Percentiles rank a stretch among this genome's conserved stretches.
phyloP scores from a whole-genome alignment of 2,113 vertebrate genomes.

The Neolamprologus modestus region DNA sequence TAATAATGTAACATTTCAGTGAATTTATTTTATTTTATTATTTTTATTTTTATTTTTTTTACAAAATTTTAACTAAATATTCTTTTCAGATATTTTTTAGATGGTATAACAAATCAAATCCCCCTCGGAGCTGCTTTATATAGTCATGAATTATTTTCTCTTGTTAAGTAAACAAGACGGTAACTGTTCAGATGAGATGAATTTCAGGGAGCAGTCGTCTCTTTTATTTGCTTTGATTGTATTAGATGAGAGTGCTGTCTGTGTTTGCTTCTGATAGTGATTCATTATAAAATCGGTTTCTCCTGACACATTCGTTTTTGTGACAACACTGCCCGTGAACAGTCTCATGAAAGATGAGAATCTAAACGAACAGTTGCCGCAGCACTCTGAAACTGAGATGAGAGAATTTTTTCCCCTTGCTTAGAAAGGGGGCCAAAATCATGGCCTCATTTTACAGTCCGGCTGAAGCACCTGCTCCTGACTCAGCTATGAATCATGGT shows the following conservation, averaged over 20 bases:
- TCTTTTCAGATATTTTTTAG: neutral
- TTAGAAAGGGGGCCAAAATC: neutral
- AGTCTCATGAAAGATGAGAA: neutral
- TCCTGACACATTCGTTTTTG: neutral
- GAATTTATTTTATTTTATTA: neutral
- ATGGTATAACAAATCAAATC: neutral
- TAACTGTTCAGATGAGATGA: neutral
- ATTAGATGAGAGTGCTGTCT: neutral
- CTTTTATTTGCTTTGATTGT: neutral
- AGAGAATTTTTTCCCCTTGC: neutral
- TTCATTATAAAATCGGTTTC: neutral
- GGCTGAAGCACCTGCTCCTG: conserved; percentile 41
- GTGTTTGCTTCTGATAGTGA: neutral
- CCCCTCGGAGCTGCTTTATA: neutral
- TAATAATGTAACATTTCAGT: neutral
- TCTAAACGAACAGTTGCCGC: neutral
- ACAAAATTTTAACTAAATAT: neutral
- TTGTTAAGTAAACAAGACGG: neutral
- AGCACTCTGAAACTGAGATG: neutral
- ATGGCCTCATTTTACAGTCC: neutral
- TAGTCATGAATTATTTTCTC: neutral
- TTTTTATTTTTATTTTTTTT: rapidly evolving
- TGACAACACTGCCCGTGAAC: neutral
- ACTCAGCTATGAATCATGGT: conserved; percentile 42
- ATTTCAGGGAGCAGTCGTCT: neutral